These are phyloP conservation scores for Athalia cordata DNA, from an alignment of 2,888 invertebrate genomes.

Conservation along the genomic window DNA sequence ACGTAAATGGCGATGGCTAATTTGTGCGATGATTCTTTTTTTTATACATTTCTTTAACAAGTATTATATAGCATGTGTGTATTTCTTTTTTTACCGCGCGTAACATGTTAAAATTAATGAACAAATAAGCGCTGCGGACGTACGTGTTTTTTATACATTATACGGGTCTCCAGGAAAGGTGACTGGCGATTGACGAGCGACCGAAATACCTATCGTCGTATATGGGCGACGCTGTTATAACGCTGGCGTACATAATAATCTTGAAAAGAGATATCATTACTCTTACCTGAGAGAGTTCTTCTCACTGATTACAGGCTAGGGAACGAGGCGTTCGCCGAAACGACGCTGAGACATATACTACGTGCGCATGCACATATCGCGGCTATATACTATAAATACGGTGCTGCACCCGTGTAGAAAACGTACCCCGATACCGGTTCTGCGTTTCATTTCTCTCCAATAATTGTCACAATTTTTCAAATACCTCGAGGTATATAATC, in stretches of 20 bases:
- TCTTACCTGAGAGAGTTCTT: constrained; percentile 9
- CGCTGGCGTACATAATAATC: constrained; percentile 6
- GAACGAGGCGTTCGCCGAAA: not conserved
- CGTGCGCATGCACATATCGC: too few species aligned
- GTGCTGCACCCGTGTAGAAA: too few species aligned
- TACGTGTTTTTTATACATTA: not conserved
- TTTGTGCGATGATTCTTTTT: too few species aligned
- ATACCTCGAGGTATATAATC: too few species aligned
- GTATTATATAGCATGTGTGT: too few species aligned
- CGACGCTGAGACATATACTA: not conserved
- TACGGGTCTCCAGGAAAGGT: not conserved
- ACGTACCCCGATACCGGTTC: too few species aligned
- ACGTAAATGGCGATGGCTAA: not conserved
- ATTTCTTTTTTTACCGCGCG: not conserved
- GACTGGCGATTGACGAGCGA: not conserved
- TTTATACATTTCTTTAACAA: too few species aligned
- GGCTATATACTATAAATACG: too few species aligned
- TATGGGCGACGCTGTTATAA: not conserved
- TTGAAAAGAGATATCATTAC: constrained; percentile 24
- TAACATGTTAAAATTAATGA: not conserved
- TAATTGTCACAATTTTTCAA: too few species aligned
- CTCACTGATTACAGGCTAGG: constrained; percentile 11
- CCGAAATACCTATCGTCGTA: constrained; percentile 13
- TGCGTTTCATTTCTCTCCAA: too few species aligned
- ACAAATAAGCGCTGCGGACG: not conserved